phyloP scores from a whole-genome alignment of 2,888 invertebrate species.

The Ectropis crepuscularia region DNA sequence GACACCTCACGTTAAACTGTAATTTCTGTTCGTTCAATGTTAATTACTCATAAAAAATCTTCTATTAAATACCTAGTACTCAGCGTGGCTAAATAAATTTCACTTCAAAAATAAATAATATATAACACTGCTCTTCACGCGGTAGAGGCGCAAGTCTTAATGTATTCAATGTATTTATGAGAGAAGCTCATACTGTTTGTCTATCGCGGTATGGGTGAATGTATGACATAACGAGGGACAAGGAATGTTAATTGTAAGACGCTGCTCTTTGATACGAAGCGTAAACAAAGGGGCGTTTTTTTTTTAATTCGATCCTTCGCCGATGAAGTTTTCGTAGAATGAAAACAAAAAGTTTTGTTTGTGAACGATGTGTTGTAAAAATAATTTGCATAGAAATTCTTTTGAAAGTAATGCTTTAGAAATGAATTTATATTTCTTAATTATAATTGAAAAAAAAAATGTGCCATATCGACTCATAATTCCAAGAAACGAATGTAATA shows the following conservation, averaged over 20 bases:
- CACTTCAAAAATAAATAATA: too few relatives aligned
- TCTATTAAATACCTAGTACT: too few relatives aligned
- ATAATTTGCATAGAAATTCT: slow-evolving; percentile 2
- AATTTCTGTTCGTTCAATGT: too few relatives aligned
- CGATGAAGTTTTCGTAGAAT: slow-evolving; percentile 44
- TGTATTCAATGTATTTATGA: background rate
- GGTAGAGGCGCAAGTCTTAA: too few relatives aligned
- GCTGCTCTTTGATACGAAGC: slow-evolving; percentile 63
- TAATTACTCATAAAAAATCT: too few relatives aligned
- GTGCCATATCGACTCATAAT: too few relatives aligned
- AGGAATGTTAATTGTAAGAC: slow-evolving; percentile 67
- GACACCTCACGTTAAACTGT: too few relatives aligned
- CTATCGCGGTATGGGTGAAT: slow-evolving; percentile 34
- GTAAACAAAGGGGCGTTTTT: slow-evolving; percentile 64
- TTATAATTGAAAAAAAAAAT: background rate
- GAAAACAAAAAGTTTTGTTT: slow-evolving; percentile 40
- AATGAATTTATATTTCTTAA: background rate
- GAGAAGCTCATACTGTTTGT: slow-evolving; percentile 6
- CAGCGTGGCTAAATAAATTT: too few relatives aligned
- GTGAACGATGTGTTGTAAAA: slow-evolving; percentile 39
- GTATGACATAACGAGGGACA: slow-evolving; percentile 61
- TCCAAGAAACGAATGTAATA: too few relatives aligned
- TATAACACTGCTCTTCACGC: too few relatives aligned
- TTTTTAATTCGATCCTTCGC: slow-evolving; percentile 64
- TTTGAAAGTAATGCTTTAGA: background rate